phyloP scores from a whole-genome alignment of 2,888 invertebrate species.

The Tortrix viridana region DNA sequence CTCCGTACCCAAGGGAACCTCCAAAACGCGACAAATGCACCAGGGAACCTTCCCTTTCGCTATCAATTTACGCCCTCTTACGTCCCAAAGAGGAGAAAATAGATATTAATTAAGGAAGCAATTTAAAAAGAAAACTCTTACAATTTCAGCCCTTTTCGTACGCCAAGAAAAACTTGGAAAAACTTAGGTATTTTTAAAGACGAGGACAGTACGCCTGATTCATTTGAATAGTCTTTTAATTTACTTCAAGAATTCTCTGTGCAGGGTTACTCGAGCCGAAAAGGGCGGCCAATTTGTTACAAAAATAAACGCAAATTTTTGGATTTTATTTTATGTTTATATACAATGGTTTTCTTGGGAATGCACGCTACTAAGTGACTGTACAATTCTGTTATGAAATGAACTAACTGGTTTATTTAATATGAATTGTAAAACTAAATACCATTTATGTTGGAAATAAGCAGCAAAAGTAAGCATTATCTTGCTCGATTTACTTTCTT shows the following conservation, averaged over 20 bases:
- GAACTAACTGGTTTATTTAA: too few species aligned
- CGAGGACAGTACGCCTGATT: constrained; percentile 22
- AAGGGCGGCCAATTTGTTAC: constrained; percentile 12
- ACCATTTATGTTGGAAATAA: too few species aligned
- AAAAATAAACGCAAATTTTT: background rate
- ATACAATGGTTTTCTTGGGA: background rate
- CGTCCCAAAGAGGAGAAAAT: constrained; percentile 22
- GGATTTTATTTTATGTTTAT: background rate
- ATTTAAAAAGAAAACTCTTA: constrained; percentile 36
- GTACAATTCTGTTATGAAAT: too few species aligned
- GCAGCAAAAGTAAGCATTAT: too few species aligned
- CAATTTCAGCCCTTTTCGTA: constrained; percentile 24
- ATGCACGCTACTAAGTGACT: background rate
- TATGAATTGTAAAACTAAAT: too few species aligned
- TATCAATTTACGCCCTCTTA: constrained; percentile 30
- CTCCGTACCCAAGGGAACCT: background rate
- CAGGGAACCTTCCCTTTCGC: constrained; percentile 15
- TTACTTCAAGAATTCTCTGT: constrained; percentile 17
- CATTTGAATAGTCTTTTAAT: constrained; percentile 28
- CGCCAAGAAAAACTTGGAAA: constrained; percentile 9
- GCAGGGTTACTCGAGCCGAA: constrained; percentile 1
- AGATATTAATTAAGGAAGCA: constrained; percentile 37
- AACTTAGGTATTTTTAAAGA: constrained; percentile 29
- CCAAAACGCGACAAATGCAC: constrained; percentile 11
- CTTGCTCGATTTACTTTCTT: too few species aligned